Conservation (phyloP, 2,113 vertebrate genomes). For the Cyanocitta stelleri region DNA sequence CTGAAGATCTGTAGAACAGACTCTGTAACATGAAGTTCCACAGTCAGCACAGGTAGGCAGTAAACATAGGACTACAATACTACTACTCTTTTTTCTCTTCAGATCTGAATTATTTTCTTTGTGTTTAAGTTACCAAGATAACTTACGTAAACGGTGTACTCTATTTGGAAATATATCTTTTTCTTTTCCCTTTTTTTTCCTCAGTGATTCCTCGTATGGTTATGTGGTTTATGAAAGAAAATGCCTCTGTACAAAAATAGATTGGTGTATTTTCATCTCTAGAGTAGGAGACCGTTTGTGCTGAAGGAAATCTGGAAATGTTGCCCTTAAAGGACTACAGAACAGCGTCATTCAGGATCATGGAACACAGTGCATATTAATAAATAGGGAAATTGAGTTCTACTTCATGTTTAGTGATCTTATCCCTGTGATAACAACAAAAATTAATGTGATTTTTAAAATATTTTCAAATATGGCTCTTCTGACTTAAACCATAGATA, state of each 20-base stretch:
- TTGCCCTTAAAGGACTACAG: neutral
- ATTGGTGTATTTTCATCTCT: neutral
- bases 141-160: neutral
- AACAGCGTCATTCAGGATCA: neutral
- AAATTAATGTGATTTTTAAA: fast-evolving
- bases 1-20: neutral
- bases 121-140: neutral
- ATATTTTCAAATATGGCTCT: neutral
- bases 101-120: neutral
- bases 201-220: neutral
- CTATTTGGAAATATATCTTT: neutral
- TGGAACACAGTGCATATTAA: neutral
- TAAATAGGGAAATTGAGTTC: neutral
- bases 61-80: fast-evolving
- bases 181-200: neutral
- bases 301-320: neutral
- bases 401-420: neutral
- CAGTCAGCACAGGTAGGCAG: neutral
- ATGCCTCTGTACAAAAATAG: neutral
- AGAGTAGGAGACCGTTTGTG: neutral
- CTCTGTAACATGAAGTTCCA: neutral
- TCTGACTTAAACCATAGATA: neutral
- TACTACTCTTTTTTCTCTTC: neutral
- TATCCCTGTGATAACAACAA: neutral
- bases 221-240: neutral